These are phyloP conservation scores for Ailurus styani DNA, from an alignment of 2,113 vertebrate species.

Conservation along the genomic window DNA sequence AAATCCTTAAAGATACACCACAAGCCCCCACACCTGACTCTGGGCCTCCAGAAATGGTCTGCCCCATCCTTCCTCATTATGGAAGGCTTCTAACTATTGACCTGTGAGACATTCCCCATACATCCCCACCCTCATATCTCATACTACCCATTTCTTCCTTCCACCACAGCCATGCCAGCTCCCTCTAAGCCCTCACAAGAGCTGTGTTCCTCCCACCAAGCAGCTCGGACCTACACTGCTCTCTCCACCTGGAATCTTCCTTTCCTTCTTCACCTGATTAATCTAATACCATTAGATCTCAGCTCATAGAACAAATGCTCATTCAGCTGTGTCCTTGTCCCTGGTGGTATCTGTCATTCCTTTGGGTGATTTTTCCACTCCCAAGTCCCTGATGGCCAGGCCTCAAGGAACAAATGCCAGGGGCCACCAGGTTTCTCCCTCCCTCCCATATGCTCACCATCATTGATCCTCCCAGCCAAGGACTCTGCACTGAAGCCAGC, in stretches of 20 bases:
- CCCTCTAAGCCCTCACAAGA: neutral
- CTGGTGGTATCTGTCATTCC: neutral
- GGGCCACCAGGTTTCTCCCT: neutral
- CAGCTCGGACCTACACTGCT: neutral
- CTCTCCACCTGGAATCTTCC: neutral
- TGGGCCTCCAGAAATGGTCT: neutral
- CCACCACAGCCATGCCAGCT: neutral
- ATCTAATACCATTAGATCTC: neutral
- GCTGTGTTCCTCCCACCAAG: too few species aligned
- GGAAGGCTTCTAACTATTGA: neutral
- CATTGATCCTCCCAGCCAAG: slow-evolving; percentile 89
- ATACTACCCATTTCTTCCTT: neutral
- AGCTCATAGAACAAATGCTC: neutral
- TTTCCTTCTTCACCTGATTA: neutral
- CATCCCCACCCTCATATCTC: neutral
- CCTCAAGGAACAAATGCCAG: neutral
- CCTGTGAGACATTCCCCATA: neutral
- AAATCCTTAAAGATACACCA: neutral
- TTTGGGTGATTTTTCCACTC: neutral
- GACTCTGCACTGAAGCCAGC: slow-evolving; percentile 93
- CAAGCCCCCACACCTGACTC: neutral
- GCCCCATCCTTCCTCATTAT: neutral
- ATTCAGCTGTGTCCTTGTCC: neutral
- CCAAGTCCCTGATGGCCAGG: neutral
- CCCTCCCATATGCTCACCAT: slow-evolving; percentile 83